Evolutionary conservation across 2,113 vertebrate species (phyloP), one percentile per base, ranked within the genome.

Genomic region (Lophura nycthemera): DNA sequence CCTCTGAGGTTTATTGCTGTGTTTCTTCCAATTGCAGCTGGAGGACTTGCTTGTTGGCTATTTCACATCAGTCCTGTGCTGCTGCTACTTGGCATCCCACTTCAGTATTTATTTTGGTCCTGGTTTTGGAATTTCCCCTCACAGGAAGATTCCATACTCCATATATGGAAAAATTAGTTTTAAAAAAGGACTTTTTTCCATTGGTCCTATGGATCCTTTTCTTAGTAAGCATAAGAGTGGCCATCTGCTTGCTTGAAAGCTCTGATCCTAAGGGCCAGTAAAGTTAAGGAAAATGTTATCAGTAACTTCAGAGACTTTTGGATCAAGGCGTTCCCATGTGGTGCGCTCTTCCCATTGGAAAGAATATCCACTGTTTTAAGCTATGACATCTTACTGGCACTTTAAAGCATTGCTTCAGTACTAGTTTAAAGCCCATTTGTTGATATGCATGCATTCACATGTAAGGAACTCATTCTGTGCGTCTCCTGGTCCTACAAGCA

Each of bases 31-130:
- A 80, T 85, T 27, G 21, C 24, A 91, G 50, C 63, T 90, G 24
- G 72, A 94, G 30, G 34, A 70, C 64, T 80, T 89, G 50, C 54
- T 74, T 74, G 42, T 83, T 91, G 92, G 72, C 64, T 89, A 17
- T 83, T 96, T 89, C 72, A 67, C 50, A 77, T 93, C 67, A 57
- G 30, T 77, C 60, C 43, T 71, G 42, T 71, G 69, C 82, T 93
- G 89, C 75, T 92, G 21, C 69, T 94, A 22, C 47, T 96, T 96
- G 91, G 79, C 84, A 94, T 93, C 83, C 36, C 79, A 22, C 38
- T 83, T 86, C 29, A 74, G 82, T 95, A 61, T 96, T 96, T 97
- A 88, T 88, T 95, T 96, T 96, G 96, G 90, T 96, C 70, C 61
- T 90, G 54, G 52, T 78, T 96, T 93, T 95, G 72, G 89, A 96